Evolutionary conservation across 2,888 invertebrate genomes (phyloP).

Genomic region (Disparrhopalites patrizii): DNA sequence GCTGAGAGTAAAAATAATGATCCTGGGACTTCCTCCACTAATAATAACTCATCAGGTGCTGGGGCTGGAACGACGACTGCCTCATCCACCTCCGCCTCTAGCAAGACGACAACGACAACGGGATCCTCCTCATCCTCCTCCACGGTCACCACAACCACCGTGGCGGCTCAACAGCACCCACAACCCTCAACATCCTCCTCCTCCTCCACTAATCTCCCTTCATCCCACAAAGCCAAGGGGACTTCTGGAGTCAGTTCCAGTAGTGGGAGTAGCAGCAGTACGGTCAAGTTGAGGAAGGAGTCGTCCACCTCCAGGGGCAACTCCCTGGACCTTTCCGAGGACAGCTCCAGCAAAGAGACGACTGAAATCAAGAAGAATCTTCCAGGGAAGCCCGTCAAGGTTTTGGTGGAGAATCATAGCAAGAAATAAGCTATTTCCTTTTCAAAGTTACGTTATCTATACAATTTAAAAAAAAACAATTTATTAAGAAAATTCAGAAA

Average conservation of each 20-base stretch:
- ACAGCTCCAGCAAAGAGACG: neutral
- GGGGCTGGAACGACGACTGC: neutral
- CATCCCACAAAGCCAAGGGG: neutral
- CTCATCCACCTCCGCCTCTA: neutral
- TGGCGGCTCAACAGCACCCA: neutral
- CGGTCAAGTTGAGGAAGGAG: neutral
- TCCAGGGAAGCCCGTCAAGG: conserved; percentile 24
- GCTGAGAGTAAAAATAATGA: neutral
- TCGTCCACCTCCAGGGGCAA: neutral
- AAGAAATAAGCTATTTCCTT: neutral
- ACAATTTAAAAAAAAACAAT: neutral
- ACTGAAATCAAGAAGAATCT: neutral
- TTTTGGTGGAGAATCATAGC: neutral
- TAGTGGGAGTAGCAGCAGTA: neutral
- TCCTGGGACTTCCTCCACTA: neutral
- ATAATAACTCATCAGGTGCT: neutral
- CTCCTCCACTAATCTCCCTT: neutral
- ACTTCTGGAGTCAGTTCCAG: too few relatives aligned
- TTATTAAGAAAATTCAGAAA: too few relatives aligned
- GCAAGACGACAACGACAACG: neutral
- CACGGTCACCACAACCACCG: neutral
- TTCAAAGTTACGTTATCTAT: neutral
- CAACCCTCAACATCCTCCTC: neutral
- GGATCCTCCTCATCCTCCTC: neutral
- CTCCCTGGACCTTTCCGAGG: neutral